Evolutionary conservation across 2,113 vertebrate species (phyloP), one percentile per base, ranked within the genome.

Genomic region (Rousettus leschenaultii): DNA sequence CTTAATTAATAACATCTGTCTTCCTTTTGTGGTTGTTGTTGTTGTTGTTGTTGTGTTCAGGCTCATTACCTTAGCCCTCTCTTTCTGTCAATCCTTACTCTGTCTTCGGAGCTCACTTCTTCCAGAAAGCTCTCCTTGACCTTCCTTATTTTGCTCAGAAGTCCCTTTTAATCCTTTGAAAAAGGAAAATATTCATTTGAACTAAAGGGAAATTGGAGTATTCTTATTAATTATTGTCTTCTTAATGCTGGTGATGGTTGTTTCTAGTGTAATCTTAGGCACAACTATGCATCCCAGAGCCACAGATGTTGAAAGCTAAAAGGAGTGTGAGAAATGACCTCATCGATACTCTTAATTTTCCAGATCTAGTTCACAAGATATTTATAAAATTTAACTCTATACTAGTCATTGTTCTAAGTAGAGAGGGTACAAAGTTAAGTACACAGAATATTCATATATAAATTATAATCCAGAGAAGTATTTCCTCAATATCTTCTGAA

Each of bases 401-500:
- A 12, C 22, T 35, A 53, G 51, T 18, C 40, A 74, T 85, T 91
- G 63, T 80, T 30, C 22, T 53, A 75, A 35, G 38, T 71, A 77
- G 1, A 45, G 28, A 89, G 68, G n/a, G 68, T 21, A 55, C 4
- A n/a, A 66, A 85, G 40, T 30, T 77, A 82, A 65, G 43, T 40
- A 30, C 33, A 65, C 7, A 63, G 35, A 74, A 70, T 74, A 73
- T 51, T 9, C n/a, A 71, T 38, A 55, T 11, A 65, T 51, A 91
- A 51, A 63, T 82, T 70, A 78, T 78, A 95, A 78, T 21, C 18
- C n/a, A 89, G 48, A 61, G 15, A 79, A 48, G 21, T 16, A 86
- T 83, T 83, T 94, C 40, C 33, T 65, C 92, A 83, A 90, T 9
- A 94, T 86, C 30, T 77, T 82, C 73, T 89, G 59, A 92, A 80